A percentile compares a stretch with the other conserved stretches of the same genome.
phyloP scores from a whole-genome alignment of 2,797 vertebrate species.

The Hoplostethus atlanticus region DNA sequence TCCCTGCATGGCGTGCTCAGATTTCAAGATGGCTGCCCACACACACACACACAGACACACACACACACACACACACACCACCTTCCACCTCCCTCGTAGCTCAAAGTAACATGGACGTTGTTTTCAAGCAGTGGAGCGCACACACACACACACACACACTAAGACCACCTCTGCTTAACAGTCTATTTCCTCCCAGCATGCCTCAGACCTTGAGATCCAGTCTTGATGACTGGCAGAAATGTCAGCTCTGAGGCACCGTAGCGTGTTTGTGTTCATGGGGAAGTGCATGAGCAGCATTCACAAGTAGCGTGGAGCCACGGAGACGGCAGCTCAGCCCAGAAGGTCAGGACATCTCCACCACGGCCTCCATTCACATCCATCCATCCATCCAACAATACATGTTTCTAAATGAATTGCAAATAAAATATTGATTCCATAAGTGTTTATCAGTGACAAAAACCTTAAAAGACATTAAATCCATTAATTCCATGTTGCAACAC shows the following conservation, averaged over 20 bases:
- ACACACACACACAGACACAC: not conserved
- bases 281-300: slow-evolving; percentile 20
- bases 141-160: not conserved
- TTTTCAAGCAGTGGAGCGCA: slow-evolving; percentile 5
- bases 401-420: too few relatives aligned
- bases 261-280: slow-evolving; percentile 5
- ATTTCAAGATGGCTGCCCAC: not conserved
- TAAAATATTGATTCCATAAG: too few relatives aligned
- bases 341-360: slow-evolving; percentile 38
- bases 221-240: slow-evolving; percentile 34
- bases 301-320: slow-evolving; percentile 2
- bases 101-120: slow-evolving; percentile 2
- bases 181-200: slow-evolving; percentile 10
- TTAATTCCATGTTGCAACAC: too few relatives aligned
- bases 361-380: slow-evolving; percentile 1
- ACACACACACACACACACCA: not conserved
- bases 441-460: too few relatives aligned
- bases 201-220: slow-evolving; percentile 21
- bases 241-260: not conserved
- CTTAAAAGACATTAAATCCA: too few relatives aligned
- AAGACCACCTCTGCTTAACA: not conserved
- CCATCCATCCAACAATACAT: too few relatives aligned
- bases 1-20: slow-evolving; percentile 1
- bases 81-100: not conserved
- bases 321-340: too few relatives aligned